Evolutionary conservation across 2,797 vertebrate genomes (phyloP).

Genomic region (Eremophila alpestris): DNA sequence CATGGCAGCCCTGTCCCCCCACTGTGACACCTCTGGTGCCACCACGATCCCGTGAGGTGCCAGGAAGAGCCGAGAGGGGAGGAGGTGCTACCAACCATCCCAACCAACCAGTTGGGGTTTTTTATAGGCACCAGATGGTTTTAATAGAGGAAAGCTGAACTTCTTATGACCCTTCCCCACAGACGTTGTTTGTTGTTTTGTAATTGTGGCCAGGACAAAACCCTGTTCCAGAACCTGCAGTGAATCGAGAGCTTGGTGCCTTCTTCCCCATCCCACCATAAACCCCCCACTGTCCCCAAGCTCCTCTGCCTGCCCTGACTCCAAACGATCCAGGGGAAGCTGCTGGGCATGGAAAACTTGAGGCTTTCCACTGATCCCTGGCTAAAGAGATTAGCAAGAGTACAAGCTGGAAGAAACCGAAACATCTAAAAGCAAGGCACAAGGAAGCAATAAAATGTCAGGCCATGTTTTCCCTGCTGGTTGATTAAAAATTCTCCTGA

Average conservation of each 20-base stretch:
- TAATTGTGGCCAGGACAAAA: conserved; percentile 59
- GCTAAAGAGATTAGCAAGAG: not conserved
- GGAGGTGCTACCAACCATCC: conserved; percentile 48
- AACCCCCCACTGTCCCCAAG: rapidly evolving
- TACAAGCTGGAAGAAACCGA: not conserved
- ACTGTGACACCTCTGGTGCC: not conserved
- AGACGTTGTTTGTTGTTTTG: conserved; percentile 69
- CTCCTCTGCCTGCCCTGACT: not conserved
- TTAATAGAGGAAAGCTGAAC: conserved; percentile 69
- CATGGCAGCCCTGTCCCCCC: not conserved
- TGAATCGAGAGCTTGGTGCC: not conserved
- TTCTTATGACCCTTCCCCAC: conserved; percentile 68
- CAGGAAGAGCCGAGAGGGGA: not conserved
- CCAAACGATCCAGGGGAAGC: not conserved
- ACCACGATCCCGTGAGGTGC: rapidly evolving
- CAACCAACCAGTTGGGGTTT: conserved; percentile 32
- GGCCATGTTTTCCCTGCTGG: not conserved
- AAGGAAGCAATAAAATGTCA: conserved; percentile 52
- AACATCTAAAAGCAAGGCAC: not conserved
- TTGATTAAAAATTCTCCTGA: conserved; percentile 79
- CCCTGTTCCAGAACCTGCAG: conserved; percentile 49
- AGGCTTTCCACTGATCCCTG: not conserved
- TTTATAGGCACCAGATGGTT: conserved; percentile 68
- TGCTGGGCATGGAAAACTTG: conserved; percentile 18
- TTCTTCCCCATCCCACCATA: not conserved